Evolutionary conservation across 2,888 invertebrate species (phyloP), one percentile per base, ranked within the genome.

Genomic region (Mythimna albipuncta): DNA sequence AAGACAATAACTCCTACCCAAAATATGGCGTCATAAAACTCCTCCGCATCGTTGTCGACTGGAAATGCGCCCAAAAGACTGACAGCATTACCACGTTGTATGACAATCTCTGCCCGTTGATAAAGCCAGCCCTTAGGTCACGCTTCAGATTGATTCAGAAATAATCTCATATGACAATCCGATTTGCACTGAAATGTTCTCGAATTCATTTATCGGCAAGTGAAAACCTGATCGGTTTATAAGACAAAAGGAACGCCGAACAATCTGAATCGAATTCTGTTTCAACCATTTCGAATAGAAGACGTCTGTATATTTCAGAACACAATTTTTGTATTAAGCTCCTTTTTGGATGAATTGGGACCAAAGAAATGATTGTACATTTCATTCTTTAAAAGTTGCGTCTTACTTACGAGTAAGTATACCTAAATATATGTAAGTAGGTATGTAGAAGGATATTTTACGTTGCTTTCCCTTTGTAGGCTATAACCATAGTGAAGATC

Each of bases 231-330:
- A 71, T 64, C 5, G 52, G 21, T 13, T 55, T 55, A n/a, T 32
- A 44, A 3, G 2, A 75, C 11, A 62, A 72, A 66, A 58, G 6
- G 9, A 61, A 57, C 21, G 54, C 35, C 13, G 19, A 67, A 68
- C 44, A 32, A 62, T 73, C 67, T 44, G 41, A 55, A 58, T 57
- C 35, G 32, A 57, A 77, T 64, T 64, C 35, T 52, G 16, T 32
- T 64, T 50, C 59, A 73, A 68, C 61, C 19, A 32, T 61, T 67
- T 5, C 11, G 5, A 63, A 77, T 19, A 61, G 55, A 73, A 77
- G 52, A 73, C 66, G n/a, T 54, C 10, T 66, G n/a, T 26, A 52
- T 61, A 52, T 57, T 62, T 32, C 62, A 32, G 41, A 76, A 76
- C 44, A 52, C 64, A 65, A 65, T 57, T 7, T 52, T 50, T 16